Conservation (phyloP, 2,797 vertebrate species). For the Xiphorhynchus erythropygius region DNA sequence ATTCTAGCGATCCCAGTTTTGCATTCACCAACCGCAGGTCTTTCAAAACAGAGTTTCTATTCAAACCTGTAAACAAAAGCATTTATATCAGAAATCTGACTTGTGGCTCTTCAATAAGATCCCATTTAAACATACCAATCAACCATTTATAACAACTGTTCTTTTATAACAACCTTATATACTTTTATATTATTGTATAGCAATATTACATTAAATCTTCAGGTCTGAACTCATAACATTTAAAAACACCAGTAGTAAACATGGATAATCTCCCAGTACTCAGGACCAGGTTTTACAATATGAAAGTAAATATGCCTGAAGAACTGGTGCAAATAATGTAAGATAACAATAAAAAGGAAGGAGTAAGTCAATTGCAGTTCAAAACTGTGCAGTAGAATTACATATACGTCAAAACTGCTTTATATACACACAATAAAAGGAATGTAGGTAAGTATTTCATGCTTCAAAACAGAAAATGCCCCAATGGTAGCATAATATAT, state of each 20-base stretch:
- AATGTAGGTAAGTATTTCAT: neutral
- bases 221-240: neutral
- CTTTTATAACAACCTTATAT: neutral
- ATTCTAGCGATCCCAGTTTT: conserved; percentile 76
- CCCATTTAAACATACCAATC: neutral
- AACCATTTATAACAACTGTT: neutral
- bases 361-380: neutral
- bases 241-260: neutral
- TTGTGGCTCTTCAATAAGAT: neutral
- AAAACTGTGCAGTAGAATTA: neutral
- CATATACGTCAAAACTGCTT: neutral
- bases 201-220: neutral
- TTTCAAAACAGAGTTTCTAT: conserved; percentile 62
- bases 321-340: neutral
- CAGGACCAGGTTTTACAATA: neutral
- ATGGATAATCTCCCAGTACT: neutral
- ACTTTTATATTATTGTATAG: neutral
- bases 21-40: conserved; percentile 73
- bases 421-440: neutral
- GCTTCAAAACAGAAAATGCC: neutral
- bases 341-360: neutral
- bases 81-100: neutral
- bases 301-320: neutral
- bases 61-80: conserved; percentile 54
- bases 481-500: neutral